A percentile compares a stretch with the other conserved stretches of the same genome.
Evolutionary conservation across 1,140 invertebrate genomes (phyloP).

Genomic region (Drosophila eugracilis): DNA sequence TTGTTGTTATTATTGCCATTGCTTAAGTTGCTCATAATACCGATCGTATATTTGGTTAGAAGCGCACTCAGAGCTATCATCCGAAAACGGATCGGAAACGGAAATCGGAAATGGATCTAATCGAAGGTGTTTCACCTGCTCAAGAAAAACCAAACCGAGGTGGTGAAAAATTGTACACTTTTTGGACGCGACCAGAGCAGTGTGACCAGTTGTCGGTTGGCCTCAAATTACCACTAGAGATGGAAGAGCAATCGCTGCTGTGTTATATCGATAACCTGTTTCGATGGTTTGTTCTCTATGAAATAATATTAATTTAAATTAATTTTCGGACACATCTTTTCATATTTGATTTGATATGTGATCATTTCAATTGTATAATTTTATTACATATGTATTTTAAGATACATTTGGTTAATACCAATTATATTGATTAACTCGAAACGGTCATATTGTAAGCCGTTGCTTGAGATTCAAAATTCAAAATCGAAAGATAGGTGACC

Average conservation of each 20-base stretch:
- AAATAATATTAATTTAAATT: too few species aligned
- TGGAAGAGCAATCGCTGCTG: neutral
- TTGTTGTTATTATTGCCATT: constrained; percentile 65
- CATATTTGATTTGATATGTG: too few species aligned
- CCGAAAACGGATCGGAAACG: constrained; percentile 23
- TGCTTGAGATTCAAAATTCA: too few species aligned
- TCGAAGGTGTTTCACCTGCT: constrained; percentile 6
- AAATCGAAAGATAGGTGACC: too few species aligned
- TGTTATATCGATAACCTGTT: neutral
- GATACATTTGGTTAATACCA: too few species aligned
- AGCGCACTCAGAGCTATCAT: constrained; percentile 81
- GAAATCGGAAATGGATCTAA: constrained; percentile 6
- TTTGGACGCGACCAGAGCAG: neutral
- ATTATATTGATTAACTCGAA: too few species aligned
- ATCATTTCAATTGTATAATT: too few species aligned
- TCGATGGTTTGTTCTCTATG: too few species aligned
- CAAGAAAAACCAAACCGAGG: constrained; percentile 23
- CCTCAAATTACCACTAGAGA: neutral
- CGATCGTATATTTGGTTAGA: constrained; percentile 77
- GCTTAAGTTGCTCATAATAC: constrained; percentile 84
- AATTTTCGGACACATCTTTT: too few species aligned
- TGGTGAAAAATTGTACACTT: constrained; percentile 16
- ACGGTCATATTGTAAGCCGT: too few species aligned
- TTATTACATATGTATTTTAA: too few species aligned
- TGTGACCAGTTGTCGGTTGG: neutral